Conservation (phyloP, 2,797 vertebrate species). For the Tolypeutes matacus region DNA sequence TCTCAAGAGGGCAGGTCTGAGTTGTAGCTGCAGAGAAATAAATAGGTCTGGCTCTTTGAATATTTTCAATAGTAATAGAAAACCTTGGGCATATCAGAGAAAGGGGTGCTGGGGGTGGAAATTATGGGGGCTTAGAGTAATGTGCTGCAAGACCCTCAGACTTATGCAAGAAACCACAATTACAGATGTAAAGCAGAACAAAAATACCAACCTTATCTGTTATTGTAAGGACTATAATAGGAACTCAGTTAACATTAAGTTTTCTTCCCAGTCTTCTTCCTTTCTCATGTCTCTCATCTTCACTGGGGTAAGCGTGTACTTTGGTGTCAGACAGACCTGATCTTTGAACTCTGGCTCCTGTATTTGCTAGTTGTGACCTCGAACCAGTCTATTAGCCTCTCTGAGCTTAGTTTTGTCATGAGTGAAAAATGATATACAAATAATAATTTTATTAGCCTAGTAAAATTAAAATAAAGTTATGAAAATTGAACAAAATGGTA, state of each 20-base stretch:
- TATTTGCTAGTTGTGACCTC: background rate
- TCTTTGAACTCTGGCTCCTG: constrained; percentile 46
- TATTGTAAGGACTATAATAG: background rate
- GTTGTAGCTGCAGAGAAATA: background rate
- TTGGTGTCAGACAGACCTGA: background rate
- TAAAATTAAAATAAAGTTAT: constrained; percentile 24
- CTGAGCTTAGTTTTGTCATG: constrained; percentile 15
- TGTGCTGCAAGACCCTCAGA: background rate
- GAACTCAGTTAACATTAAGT: background rate
- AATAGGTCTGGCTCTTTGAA: background rate
- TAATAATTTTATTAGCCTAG: constrained; percentile 23
- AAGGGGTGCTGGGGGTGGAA: background rate
- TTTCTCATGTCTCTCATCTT: background rate
- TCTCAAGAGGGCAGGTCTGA: background rate
- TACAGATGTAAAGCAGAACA: background rate
- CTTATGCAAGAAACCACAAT: background rate
- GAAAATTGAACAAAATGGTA: constrained; percentile 37
- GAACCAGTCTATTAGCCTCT: background rate
- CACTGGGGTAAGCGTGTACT: background rate
- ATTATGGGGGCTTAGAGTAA: background rate
- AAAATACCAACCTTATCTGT: background rate
- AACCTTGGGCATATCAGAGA: background rate
- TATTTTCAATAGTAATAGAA: background rate
- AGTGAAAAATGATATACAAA: constrained; percentile 7
- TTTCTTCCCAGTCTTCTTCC: background rate